Evolutionary conservation across 2,113 vertebrate genomes (phyloP).

Genomic region (Neolamprologus ventralis): DNA sequence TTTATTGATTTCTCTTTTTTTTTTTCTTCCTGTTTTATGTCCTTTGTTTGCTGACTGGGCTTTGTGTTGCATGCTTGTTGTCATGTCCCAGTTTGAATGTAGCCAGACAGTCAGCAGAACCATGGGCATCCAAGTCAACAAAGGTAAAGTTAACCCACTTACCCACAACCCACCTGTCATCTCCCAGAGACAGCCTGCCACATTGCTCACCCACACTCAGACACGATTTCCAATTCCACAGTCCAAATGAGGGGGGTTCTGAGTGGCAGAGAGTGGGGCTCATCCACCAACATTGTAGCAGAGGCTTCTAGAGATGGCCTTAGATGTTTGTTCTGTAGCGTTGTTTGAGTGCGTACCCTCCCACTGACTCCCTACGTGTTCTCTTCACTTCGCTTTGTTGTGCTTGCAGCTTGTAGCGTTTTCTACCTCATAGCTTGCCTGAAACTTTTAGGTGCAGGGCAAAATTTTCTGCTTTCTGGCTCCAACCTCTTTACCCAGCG

Average conservation of each 20-base stretch:
- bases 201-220: conserved; percentile 11
- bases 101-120: conserved; percentile 69
- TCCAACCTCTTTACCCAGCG: neutral
- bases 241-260: conserved; percentile 8
- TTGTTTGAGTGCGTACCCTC: neutral
- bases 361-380: neutral
- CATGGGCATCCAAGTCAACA: conserved; percentile 63
- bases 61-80: conserved; percentile 65
- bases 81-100: conserved; percentile 72
- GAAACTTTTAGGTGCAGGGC: neutral
- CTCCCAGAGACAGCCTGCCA: neutral
- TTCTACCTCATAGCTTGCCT: neutral
- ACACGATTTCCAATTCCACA: neutral
- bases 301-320: neutral
- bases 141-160: conserved; percentile 69
- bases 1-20: conserved; percentile 31
- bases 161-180: conserved; percentile 15
- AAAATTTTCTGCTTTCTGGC: neutral
- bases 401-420: neutral
- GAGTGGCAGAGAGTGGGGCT: conserved; percentile 7
- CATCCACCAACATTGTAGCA: neutral
- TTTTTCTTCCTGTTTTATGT: conserved; percentile 28
- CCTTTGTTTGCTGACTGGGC: conserved; percentile 49
- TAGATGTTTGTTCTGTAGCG: neutral
- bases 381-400: neutral